These are phyloP conservation scores for Drosophila pallidifrons DNA, from an alignment of 1,140 invertebrate species.

Conservation along the genomic window DNA sequence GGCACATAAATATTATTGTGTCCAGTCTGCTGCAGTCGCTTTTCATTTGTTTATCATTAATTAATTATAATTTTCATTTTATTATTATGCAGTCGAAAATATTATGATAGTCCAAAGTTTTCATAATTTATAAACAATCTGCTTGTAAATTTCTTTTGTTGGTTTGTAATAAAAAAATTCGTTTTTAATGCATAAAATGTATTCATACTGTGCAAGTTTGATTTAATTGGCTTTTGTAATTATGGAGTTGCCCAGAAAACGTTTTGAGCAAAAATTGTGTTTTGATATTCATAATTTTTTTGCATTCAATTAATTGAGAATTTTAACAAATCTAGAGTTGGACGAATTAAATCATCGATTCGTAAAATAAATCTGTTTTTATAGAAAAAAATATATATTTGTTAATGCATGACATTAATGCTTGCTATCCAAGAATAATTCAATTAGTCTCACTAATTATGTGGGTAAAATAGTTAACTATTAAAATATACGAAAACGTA, in stretches of 20 bases:
- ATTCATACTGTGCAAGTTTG: constrained; percentile 5
- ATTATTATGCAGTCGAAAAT: constrained; percentile 14
- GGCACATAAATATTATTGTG: constrained; percentile 29
- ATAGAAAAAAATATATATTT: too few relatives aligned
- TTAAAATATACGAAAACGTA: not conserved
- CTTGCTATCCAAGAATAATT: too few relatives aligned
- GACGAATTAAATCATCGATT: too few relatives aligned
- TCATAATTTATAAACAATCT: not conserved
- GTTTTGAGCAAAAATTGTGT: not conserved
- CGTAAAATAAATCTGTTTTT: too few relatives aligned
- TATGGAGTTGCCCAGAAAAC: not conserved
- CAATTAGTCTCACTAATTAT: too few relatives aligned
- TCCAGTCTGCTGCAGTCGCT: constrained; percentile 3
- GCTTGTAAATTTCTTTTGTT: not conserved
- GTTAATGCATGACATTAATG: too few relatives aligned
- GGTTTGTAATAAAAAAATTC: not conserved
- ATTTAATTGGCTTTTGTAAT: constrained; percentile 22
- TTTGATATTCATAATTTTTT: not conserved
- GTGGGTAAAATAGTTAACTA: not conserved
- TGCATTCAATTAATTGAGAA: too few relatives aligned
- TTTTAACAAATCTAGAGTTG: too few relatives aligned
- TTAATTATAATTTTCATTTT: constrained; percentile 43
- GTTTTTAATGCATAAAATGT: constrained; percentile 7
- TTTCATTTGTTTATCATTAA: constrained; percentile 40
- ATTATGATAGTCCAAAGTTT: constrained; percentile 12